These are phyloP conservation scores for Drepana arcuata DNA, from an alignment of 1,140 invertebrate species.

Conservation along the genomic window DNA sequence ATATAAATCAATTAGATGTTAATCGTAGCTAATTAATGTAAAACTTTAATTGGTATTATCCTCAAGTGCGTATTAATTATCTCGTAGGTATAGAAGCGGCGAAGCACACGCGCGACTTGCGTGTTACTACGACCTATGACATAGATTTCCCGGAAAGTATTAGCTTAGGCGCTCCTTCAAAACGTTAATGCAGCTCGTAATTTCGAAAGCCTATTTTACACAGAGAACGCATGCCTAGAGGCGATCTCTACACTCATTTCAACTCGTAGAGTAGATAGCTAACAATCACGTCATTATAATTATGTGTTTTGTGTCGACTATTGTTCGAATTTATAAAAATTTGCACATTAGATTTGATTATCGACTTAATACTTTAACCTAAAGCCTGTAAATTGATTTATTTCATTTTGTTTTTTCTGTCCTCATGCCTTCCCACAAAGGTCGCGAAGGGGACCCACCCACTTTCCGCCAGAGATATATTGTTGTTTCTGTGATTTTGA, in stretches of 20 bases:
- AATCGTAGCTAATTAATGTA: slow-evolving; percentile 23
- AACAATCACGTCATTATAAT: too few species aligned
- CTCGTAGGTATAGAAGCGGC: slow-evolving; percentile 22
- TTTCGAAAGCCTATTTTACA: slow-evolving; percentile 34
- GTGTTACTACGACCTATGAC: slow-evolving; percentile 28
- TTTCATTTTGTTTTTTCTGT: too few species aligned
- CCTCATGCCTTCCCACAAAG: too few species aligned
- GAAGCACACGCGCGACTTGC: slow-evolving; percentile 19
- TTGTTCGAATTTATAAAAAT: too few species aligned
- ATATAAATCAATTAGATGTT: slow-evolving; percentile 15
- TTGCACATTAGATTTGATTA: too few species aligned
- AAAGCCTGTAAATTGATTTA: too few species aligned
- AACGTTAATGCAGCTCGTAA: slow-evolving; percentile 32
- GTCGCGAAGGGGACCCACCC: too few species aligned
- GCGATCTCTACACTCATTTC: slow-evolving; percentile 11
- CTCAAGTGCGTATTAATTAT: slow-evolving; percentile 35
- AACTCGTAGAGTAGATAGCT: too few species aligned
- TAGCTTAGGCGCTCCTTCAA: slow-evolving; percentile 26
- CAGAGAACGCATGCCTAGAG: slow-evolving; percentile 12
- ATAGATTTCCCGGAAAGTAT: slow-evolving; percentile 33
- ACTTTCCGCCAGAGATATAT: too few species aligned
- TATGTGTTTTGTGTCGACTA: too few species aligned
- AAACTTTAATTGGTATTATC: slow-evolving; percentile 31
- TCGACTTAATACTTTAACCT: too few species aligned
- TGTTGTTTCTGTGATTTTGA: too few species aligned